Conservation (phyloP, 2,888 invertebrate genomes). For the Eupithecia dodoneata region DNA sequence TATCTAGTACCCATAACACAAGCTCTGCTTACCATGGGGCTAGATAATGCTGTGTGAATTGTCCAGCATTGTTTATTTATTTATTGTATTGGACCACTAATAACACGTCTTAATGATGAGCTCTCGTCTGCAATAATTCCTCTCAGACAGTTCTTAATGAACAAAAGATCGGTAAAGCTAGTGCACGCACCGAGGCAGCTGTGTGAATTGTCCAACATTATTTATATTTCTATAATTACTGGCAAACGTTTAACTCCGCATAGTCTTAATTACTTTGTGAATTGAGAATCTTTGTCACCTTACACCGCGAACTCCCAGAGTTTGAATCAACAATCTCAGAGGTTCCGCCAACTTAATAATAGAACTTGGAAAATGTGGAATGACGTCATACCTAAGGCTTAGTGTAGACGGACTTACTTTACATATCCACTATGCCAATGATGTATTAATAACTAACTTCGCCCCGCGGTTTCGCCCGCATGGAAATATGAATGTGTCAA, state of each 20-base stretch:
- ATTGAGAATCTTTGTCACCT: conserved; percentile 42
- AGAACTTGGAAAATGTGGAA: conserved; percentile 10
- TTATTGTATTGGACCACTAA: background rate
- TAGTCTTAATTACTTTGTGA: conserved; percentile 38
- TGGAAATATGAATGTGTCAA: too few species aligned
- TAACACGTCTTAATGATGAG: background rate
- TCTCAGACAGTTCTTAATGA: conserved; percentile 37
- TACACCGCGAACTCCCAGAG: conserved; percentile 27
- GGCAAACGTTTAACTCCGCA: conserved; percentile 14
- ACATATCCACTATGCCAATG: background rate
- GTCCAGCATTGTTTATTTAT: too few species aligned
- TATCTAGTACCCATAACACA: too few species aligned
- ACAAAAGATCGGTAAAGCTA: conserved; percentile 51
- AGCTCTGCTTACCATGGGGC: too few species aligned
- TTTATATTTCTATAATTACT: background rate
- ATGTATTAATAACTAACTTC: too few species aligned
- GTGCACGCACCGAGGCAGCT: conserved; percentile 50
- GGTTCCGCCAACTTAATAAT: conserved; percentile 2
- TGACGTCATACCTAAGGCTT: background rate
- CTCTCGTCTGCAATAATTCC: background rate
- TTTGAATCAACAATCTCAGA: conserved; percentile 15
- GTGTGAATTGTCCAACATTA: too few species aligned
- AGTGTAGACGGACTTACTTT: background rate
- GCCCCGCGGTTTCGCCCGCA: too few species aligned
- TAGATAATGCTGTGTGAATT: too few species aligned